Base-by-base conservation (phyloP, 2,113 vertebrate species). In the Limanda limanda region DNA sequence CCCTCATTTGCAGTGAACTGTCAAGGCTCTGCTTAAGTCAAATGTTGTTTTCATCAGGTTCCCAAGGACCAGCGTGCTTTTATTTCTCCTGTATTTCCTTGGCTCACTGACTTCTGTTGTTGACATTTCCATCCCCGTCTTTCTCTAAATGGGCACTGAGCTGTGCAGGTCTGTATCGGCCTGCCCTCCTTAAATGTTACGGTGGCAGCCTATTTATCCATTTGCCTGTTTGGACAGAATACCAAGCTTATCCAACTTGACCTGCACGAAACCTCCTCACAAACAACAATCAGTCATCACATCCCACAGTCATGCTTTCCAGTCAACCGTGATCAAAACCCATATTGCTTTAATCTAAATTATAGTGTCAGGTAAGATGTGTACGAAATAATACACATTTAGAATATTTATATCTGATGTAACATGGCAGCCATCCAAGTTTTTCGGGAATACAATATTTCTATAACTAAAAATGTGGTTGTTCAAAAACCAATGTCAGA, bases 101-200 rank as follows among this genome's bases (percentile, higher is more conserved):
- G 45, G 14, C 76, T 81, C 68, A 18, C 58, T 79, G 78, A 76
- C 58, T 82, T 70, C 68, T 63, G 7, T 54, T 10, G 61, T 51
- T 89, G 84, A 88, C 82, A 91, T 91, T 89, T 88, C 71, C 58
- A 67, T 81, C 61, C 47, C 82, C 65, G 77, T 63, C 51, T 3
- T 47, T 3, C 64, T 77, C 72, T 79, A 55, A 85, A 76, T 56
- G 11, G 20, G 55, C 67, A 68, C 42, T 70, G 52, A 78, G 35
- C 48, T 51, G 82, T 70, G 68, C 37, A 68, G 64, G 83, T 82
- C 66, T 21, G 51, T 25, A 31, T 31, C 31, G 31, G 31, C 31
- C 31, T 31, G 31, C 72, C 77, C 69, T 10, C 68, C 20, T 70
- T 83, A 88, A 90, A 84, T 88, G 84, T 86, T 89, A 79, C 57